Conservation (phyloP, 2,113 vertebrate genomes). For the Cyanoderma ruficeps region DNA sequence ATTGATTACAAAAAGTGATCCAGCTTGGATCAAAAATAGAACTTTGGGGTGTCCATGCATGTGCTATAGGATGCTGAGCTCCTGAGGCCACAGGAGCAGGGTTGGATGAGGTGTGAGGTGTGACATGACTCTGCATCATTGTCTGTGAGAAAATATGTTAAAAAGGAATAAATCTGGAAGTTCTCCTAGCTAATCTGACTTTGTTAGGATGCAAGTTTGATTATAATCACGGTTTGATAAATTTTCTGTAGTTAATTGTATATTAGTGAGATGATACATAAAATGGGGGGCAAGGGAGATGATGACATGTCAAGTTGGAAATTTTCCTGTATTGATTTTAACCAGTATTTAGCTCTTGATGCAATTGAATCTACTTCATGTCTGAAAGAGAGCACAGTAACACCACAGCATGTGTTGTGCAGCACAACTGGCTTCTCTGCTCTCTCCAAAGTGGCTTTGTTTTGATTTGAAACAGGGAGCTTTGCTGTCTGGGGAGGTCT, state of each 20-base stretch:
- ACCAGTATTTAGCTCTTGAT: neutral
- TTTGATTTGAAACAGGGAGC: slow-evolving; percentile 79
- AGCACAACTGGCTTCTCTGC: neutral
- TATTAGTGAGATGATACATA: neutral
- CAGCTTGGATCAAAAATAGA: neutral
- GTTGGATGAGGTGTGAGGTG: neutral
- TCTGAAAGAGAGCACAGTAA: neutral
- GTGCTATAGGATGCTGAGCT: neutral
- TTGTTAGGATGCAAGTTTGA: neutral
- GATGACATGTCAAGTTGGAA: neutral
- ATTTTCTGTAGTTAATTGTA: neutral
- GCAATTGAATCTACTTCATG: neutral
- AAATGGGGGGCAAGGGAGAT: neutral
- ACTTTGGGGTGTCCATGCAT: neutral
- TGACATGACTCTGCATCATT: neutral
- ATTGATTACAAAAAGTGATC: neutral
- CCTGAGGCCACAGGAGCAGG: neutral
- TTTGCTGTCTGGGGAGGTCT: slow-evolving; percentile 97
- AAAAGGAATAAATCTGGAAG: neutral
- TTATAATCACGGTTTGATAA: neutral
- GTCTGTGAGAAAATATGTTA: neutral
- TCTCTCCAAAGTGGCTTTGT: neutral
- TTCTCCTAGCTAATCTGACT: neutral
- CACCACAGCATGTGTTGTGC: neutral
- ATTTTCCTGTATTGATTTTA: neutral